Evolutionary conservation across 2,888 invertebrate genomes (phyloP), one percentile per base, ranked within the genome.

Genomic region (Morpho achilles): DNA sequence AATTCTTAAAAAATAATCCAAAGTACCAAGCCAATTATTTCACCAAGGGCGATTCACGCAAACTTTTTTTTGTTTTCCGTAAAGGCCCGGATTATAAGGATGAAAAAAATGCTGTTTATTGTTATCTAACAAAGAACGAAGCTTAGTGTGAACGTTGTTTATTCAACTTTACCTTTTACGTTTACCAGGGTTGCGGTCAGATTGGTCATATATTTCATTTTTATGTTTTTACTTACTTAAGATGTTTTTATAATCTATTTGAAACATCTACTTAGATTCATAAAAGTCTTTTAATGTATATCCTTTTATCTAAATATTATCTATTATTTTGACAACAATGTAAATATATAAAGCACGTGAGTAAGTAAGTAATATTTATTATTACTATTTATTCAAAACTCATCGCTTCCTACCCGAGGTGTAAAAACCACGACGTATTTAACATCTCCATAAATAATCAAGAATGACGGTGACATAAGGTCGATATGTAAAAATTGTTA

Each of bases 121-220:
- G 79, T 77, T 73, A 70, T 68, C 73, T 70, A 72, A 79, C 76
- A 78, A 81, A 78, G 76, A 48, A 42, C 48, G 74, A 75, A 69
- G 69, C 69, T 61, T 64, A 62, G 67, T 61, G 62, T 66, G 66
- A 74, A 68, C 69, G 71, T 67, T 67, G 69, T 72, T 78, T 76
- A 74, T 76, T 77, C 82, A 84, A 84, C 80, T 76, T 78, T 78
- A 75, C 74, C 53, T 72, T 71, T 77, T 72, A 76, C 67, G 73
- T 72, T 72, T 67, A 66, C 67, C 67, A 63, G 66, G 72, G 73
- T 73, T 71, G 71, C 68, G 64, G 70, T 69, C 65, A 69, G 67
- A 64, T 70, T 66, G 70, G 73, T 74, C 71, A 73, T 72, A 68
- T 71, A 76, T 71, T 73, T 75, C 46, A 46, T 46, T 10, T 46